Percentiles rank a stretch among this genome's conserved stretches.
phyloP scores from a whole-genome alignment of 2,797 vertebrate genomes.

The Distichodus sexfasciatus region DNA sequence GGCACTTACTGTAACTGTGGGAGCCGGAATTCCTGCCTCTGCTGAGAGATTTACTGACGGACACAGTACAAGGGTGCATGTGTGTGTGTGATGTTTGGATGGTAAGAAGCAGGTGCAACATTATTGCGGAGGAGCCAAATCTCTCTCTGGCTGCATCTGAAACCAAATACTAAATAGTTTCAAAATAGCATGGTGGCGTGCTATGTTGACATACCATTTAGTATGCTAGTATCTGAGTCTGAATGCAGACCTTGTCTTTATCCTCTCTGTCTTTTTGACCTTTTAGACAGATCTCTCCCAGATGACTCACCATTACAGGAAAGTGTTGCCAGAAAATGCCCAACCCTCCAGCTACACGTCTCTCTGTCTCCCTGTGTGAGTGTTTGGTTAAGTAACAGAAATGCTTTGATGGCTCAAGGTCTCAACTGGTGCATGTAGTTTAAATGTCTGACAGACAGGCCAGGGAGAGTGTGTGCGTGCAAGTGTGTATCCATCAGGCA shows the following conservation, averaged over 20 bases:
- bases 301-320: constrained; percentile 59
- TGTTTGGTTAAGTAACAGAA: constrained; percentile 35
- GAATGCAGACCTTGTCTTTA: constrained; percentile 47
- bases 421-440: constrained; percentile 6
- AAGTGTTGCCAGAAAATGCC: constrained; percentile 25
- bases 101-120: constrained; percentile 57
- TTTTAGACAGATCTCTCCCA: constrained; percentile 26
- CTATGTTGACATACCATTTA: no score
- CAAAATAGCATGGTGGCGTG: no score
- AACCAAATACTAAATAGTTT: no score
- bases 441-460: constrained; percentile 17
- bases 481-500: neutral
- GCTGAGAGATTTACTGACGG: constrained; percentile 38
- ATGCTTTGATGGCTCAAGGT: constrained; percentile 40
- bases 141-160: no score
- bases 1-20: constrained; percentile 26
- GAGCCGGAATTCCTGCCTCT: neutral
- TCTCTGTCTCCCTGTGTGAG: constrained; percentile 1
- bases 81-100: neutral
- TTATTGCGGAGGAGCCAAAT: constrained; percentile 64
- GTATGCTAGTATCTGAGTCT: no score
- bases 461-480: constrained; percentile 12
- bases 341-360: neutral
- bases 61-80: constrained; percentile 5
- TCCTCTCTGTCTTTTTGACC: constrained; percentile 65